phyloP scores from a whole-genome alignment of 2,888 invertebrate genomes.

The Plagodis dolabraria region DNA sequence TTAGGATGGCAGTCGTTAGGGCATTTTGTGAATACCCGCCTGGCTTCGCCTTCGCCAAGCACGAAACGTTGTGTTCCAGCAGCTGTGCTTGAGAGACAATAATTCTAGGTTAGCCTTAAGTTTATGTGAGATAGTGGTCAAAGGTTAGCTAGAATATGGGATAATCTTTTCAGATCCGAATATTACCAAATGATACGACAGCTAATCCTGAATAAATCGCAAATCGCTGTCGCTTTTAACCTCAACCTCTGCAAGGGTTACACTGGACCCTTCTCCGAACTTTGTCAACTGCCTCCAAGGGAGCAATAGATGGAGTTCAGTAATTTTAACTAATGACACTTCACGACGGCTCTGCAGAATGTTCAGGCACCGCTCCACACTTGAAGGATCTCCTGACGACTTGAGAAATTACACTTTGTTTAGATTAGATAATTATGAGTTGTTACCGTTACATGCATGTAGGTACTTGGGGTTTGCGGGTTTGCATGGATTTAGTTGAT shows the following conservation, averaged over 20 bases:
- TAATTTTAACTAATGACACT: constrained; percentile 81
- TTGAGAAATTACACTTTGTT: constrained; percentile 50
- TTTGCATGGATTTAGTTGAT: neutral
- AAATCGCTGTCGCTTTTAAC: constrained; percentile 16
- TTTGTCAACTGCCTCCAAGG: constrained; percentile 76
- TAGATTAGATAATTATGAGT: constrained; percentile 32
- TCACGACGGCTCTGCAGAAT: constrained; percentile 47
- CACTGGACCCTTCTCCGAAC: constrained; percentile 63
- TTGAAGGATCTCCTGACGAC: constrained; percentile 49
- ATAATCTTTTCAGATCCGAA: too few species aligned
- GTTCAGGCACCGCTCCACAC: constrained; percentile 41
- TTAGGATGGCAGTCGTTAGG: too few species aligned
- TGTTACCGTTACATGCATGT: constrained; percentile 24
- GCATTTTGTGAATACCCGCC: neutral
- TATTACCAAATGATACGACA: too few species aligned
- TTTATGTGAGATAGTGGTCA: too few species aligned
- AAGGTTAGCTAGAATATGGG: too few species aligned
- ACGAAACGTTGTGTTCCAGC: too few species aligned
- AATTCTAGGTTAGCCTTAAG: too few species aligned
- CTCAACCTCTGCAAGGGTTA: constrained; percentile 42
- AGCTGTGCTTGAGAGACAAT: too few species aligned
- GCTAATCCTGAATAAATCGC: too few species aligned
- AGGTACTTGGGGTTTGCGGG: constrained; percentile 3
- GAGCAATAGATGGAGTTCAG: constrained; percentile 74
- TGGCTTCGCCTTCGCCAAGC: too few species aligned